phyloP scores from a whole-genome alignment of 2,888 invertebrate species.

The Fissipunctia ypsillon region DNA sequence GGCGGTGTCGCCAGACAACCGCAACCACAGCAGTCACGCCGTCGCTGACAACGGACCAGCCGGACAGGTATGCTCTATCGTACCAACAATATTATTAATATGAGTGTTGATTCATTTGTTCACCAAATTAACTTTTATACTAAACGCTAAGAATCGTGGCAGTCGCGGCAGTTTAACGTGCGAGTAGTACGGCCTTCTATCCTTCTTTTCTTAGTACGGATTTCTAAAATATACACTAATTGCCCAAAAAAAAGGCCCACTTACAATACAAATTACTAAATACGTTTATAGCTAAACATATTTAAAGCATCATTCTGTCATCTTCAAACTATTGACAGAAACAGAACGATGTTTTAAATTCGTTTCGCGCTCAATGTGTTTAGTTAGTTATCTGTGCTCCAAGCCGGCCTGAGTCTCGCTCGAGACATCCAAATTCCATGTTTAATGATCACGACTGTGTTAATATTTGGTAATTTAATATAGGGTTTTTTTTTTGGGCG shows the following conservation, averaged over 20 bases:
- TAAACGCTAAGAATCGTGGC: too few species aligned
- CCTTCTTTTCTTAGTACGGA: too few species aligned
- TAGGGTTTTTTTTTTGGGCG: too few species aligned
- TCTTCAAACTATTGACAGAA: neutral
- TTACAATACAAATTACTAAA: neutral
- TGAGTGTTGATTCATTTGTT: neutral
- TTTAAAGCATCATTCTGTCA: neutral
- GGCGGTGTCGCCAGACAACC: conserved; percentile 69
- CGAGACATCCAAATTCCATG: too few species aligned
- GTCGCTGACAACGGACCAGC: conserved; percentile 61
- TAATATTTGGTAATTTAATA: neutral
- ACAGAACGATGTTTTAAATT: neutral
- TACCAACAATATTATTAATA: neutral
- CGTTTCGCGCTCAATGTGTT: too few species aligned
- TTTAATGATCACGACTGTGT: neutral
- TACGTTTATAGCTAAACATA: neutral
- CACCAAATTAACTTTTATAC: too few species aligned
- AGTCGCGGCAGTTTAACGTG: neutral
- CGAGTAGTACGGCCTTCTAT: too few species aligned
- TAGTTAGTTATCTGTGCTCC: too few species aligned
- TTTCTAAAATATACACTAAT: too few species aligned
- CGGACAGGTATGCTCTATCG: conserved; percentile 60
- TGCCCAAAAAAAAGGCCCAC: too few species aligned
- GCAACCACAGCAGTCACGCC: conserved; percentile 53
- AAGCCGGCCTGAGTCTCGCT: neutral